Conservation (phyloP, 2,888 invertebrate genomes). For the Epirrhoe tristata region DNA sequence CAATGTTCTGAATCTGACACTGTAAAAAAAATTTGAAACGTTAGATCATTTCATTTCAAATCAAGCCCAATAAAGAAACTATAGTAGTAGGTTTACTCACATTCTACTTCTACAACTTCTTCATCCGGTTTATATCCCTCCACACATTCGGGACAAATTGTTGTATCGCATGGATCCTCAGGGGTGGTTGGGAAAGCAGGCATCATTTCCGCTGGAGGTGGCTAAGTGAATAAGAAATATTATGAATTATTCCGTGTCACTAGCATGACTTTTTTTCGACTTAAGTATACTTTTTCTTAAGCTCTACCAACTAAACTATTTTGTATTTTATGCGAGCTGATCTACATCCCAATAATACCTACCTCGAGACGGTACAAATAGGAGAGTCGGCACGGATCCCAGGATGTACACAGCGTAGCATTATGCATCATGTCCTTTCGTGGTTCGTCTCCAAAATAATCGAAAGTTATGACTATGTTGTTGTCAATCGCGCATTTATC, state of each 20-base stretch:
- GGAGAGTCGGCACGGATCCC: conserved; percentile 78
- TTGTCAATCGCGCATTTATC: conserved; percentile 75
- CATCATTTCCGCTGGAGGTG: conserved; percentile 71
- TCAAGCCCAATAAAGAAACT: too few relatives aligned
- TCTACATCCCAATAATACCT: conserved; percentile 22
- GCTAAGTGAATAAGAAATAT: conserved; percentile 51
- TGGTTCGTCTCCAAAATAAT: conserved; percentile 80
- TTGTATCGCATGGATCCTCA: conserved; percentile 74
- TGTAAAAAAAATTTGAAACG: conserved; percentile 4
- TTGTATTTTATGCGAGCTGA: too few relatives aligned
- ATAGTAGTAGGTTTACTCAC: conserved; percentile 34
- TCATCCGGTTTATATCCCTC: conserved; percentile 55
- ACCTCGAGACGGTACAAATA: conserved; percentile 80
- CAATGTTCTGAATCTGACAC: conserved; percentile 7
- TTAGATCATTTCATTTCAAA: too few relatives aligned
- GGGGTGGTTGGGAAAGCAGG: conserved; percentile 73
- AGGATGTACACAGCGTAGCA: conserved; percentile 73
- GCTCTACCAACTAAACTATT: too few relatives aligned
- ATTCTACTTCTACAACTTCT: conserved; percentile 24
- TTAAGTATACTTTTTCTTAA: too few relatives aligned
- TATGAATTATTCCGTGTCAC: neutral
- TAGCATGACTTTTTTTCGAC: too few relatives aligned
- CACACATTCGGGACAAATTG: conserved; percentile 72
- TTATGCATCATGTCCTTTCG: conserved; percentile 79
- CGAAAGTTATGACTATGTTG: conserved; percentile 77